A percentile compares a stretch with the other conserved stretches of the same genome.
phyloP scores from a whole-genome alignment of 64 coral and sea anemone species.

The Anthopleura sola region DNA sequence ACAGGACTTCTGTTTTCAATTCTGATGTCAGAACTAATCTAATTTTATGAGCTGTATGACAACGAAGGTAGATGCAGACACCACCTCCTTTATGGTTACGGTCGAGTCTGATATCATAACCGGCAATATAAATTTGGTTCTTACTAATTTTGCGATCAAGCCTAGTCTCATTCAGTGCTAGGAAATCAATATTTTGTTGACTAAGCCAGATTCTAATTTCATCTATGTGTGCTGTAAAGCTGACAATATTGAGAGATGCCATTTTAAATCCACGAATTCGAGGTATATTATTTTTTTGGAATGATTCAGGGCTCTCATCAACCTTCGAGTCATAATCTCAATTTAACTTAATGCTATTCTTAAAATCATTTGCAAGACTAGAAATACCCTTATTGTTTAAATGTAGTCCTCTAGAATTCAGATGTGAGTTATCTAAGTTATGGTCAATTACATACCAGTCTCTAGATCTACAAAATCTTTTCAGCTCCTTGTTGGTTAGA shows the following conservation, averaged over 20 bases:
- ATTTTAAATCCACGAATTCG: conserved; percentile 52
- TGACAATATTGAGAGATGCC: conserved; percentile 36
- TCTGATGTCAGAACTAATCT: neutral
- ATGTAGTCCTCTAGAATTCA: neutral
- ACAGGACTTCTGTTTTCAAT: conserved; percentile 28
- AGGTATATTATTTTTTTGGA: neutral
- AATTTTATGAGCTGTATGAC: conserved; percentile 13
- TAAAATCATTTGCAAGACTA: neutral
- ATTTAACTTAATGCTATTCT: neutral
- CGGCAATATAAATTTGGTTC: conserved; percentile 13
- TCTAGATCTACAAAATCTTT: neutral
- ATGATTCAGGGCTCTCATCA: neutral
- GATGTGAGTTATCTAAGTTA: neutral
- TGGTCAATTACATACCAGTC: neutral
- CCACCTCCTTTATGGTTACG: conserved; percentile 41
- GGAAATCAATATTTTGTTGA: conserved; percentile 28
- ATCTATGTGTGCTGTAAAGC: conserved; percentile 29
- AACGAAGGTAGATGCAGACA: conserved; percentile 43
- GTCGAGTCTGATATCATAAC: conserved; percentile 38
- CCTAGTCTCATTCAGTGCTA: conserved; percentile 51
- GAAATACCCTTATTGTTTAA: neutral
- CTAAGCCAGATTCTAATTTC: conserved; percentile 29
- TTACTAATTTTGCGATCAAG: conserved; percentile 27
- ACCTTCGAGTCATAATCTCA: neutral
- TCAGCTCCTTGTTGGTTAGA: neutral